Conservation (phyloP, 53 echinoderm and acorn worm species). For the Glandiceps talaboti region DNA sequence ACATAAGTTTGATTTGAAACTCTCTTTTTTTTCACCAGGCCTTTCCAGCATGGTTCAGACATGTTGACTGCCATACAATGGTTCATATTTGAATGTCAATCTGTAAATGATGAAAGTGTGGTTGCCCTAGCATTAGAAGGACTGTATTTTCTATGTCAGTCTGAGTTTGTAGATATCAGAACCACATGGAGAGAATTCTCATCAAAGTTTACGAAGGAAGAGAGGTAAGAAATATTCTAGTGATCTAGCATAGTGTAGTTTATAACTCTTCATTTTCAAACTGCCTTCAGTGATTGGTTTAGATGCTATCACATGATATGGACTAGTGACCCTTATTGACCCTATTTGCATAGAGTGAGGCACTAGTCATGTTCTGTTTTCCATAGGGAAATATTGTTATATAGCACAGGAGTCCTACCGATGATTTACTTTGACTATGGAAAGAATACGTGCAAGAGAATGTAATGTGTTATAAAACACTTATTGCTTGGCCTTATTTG, state of each 20-base stretch:
- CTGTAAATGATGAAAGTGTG: constrained; percentile 29
- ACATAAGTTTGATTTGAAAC: too few species aligned
- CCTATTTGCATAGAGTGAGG: too few species aligned
- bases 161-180: constrained; percentile 71
- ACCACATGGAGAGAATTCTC: constrained; percentile 54
- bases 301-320: neutral
- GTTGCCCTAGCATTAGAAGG: constrained; percentile 74
- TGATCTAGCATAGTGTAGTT: neutral
- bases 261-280: neutral
- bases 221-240: constrained; percentile 40
- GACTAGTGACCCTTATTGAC: too few species aligned
- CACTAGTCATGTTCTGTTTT: too few species aligned
- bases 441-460: too few species aligned
- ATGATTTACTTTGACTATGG: too few species aligned
- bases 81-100: constrained; percentile 51
- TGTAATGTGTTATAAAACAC: too few species aligned
- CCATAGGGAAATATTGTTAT: too few species aligned
- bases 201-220: constrained; percentile 47
- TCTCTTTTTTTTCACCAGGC: too few species aligned
- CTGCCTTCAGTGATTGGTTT: neutral
- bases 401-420: too few species aligned
- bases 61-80: constrained; percentile 53
- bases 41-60: constrained; percentile 68
- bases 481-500: too few species aligned
- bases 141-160: constrained; percentile 36